phyloP scores from a whole-genome alignment of 2,113 vertebrate genomes.

The Takifugu flavidus region DNA sequence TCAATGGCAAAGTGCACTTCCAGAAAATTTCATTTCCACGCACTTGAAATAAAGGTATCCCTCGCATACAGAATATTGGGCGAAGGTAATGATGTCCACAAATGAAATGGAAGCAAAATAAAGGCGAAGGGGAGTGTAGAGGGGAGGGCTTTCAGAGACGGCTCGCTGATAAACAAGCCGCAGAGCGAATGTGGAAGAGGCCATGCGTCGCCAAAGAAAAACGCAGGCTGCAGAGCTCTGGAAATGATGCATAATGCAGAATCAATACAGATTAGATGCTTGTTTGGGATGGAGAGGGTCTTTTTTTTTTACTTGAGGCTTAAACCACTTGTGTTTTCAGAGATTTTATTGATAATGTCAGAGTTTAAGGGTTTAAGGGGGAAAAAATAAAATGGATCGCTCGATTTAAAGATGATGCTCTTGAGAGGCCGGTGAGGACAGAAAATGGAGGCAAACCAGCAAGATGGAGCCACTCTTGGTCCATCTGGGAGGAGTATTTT shows the following conservation, averaged over 20 bases:
- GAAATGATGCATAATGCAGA: slow-evolving; percentile 48
- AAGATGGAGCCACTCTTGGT: too few species aligned
- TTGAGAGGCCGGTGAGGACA: too few species aligned
- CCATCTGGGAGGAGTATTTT: too few species aligned
- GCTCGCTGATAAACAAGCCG: slow-evolving; percentile 42
- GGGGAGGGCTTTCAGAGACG: slow-evolving; percentile 38
- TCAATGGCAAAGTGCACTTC: slow-evolving; percentile 61
- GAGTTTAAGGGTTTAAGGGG: not conserved
- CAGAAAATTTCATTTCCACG: slow-evolving; percentile 61
- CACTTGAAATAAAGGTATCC: slow-evolving; percentile 59
- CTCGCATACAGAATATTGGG: slow-evolving; percentile 43
- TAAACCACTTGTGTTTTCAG: slow-evolving; percentile 48
- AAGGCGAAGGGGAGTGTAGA: slow-evolving; percentile 43
- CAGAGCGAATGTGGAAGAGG: slow-evolving; percentile 24
- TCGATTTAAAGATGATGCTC: too few species aligned
- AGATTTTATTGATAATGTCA: slow-evolving; percentile 40
- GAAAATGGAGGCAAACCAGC: too few species aligned
- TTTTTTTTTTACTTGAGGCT: slow-evolving; percentile 57
- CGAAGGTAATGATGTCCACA: slow-evolving; percentile 36
- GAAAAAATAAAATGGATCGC: too few species aligned
- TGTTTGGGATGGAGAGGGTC: slow-evolving; percentile 51
- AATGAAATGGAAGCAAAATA: slow-evolving; percentile 48
- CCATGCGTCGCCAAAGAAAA: slow-evolving; percentile 50
- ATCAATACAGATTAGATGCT: slow-evolving; percentile 72
- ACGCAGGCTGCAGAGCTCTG: slow-evolving; percentile 43